Evolutionary conservation across 2,113 vertebrate species (phyloP).

Genomic region (Lagopus leucura): DNA sequence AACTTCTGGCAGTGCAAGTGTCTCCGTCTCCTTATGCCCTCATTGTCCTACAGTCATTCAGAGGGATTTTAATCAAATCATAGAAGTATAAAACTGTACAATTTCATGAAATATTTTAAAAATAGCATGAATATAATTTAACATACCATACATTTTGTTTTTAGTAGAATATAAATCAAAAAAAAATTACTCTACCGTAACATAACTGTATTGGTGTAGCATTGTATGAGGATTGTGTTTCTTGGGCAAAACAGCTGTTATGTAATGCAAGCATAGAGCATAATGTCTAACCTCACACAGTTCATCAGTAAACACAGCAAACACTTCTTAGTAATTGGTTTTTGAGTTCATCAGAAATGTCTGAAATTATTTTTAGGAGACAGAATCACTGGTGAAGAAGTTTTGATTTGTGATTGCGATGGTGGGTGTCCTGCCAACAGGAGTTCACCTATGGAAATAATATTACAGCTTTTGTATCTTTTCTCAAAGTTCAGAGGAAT

Average conservation of each 20-base stretch:
- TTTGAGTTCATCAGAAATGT: too few relatives aligned
- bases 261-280: neutral
- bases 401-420: too few relatives aligned
- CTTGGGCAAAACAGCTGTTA: neutral
- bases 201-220: accelerated
- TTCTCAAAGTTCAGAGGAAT: too few relatives aligned
- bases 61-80: neutral
- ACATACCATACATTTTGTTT: neutral
- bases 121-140: neutral
- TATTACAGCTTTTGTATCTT: too few relatives aligned
- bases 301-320: neutral
- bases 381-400: too few relatives aligned
- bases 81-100: neutral
- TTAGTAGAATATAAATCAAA: neutral
- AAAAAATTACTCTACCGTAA: neutral
- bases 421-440: too few relatives aligned
- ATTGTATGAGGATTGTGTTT: neutral
- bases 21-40: neutral
- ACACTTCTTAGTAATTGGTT: too few relatives aligned
- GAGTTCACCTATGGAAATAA: too few relatives aligned
- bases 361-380: too few relatives aligned
- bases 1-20: neutral
- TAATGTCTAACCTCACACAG: neutral
- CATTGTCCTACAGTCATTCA: neutral
- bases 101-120: neutral